Evolutionary conservation across 1,140 invertebrate species (phyloP), one percentile per base, ranked within the genome.

Genomic region (Caenorhabditis briggsae): DNA sequence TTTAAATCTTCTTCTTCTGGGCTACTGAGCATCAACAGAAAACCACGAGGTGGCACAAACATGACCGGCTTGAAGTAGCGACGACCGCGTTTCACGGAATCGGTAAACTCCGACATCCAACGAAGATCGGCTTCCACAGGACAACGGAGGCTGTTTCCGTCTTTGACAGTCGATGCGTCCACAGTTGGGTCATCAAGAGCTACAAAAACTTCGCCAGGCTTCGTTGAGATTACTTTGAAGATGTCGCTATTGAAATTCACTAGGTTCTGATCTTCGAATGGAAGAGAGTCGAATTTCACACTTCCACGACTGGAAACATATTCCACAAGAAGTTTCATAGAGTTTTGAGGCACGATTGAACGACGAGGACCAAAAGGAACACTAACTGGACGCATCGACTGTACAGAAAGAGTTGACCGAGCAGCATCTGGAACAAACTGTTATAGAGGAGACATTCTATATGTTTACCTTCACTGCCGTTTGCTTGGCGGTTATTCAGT

Each of bases 111-210:
- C 0, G 70, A 20, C 70, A 78, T 78, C 70, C 70, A 78, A 78
- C 70, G 70, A 16, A 78, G n/a, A 78, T 78, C 70, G 2, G 70
- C 43, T 50, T 78, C 70, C 20, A 78, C 20, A 3, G 70, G 70
- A 6, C 23, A 46, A 5, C 70, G 70, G 9, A 78, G 46, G 50
- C 23, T 9, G 43, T 50, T 43, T 11, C 23, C 33, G 20, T 2
- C 3, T 50, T 8, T 14, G n/a, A 78, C 43, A 23, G 70, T 50
- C 5, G 46, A 5, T 5, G 46, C 9, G n/a, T 78, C 70, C 11
- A 78, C n/a, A 2, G 43, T 5, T n/a, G 70, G 70, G 53, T 78
- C 20, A 14, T 20, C 43, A 23, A 78, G 70, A 12, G 14, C 5
- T 11, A 78, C 70, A 33, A 50, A 23, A n/a, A 78, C 50, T 78